A percentile compares a stretch with the other conserved stretches of the same genome.
phyloP scores from a whole-genome alignment of 2,113 vertebrate genomes.

The Apus apus region DNA sequence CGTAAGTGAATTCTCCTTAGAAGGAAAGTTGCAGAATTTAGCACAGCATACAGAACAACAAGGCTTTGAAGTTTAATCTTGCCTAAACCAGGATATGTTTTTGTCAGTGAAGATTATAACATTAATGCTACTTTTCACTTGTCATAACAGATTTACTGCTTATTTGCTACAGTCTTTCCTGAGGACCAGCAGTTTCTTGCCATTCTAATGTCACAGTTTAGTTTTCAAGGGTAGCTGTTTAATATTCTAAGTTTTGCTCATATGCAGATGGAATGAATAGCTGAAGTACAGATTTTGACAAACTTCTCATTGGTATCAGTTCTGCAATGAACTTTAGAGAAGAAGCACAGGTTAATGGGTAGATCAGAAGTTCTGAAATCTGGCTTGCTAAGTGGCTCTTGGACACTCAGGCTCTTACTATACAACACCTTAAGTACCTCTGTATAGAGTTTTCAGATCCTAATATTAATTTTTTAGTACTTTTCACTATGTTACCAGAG shows the following conservation, averaged over 20 bases:
- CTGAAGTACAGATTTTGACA: background rate
- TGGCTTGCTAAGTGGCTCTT: background rate
- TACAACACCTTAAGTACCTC: background rate
- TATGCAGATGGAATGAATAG: background rate
- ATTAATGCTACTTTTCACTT: slow-evolving; percentile 24
- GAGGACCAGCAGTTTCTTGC: background rate
- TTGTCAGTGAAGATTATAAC: slow-evolving; percentile 24
- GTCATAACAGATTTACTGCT: slow-evolving; percentile 24
- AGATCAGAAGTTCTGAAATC: background rate
- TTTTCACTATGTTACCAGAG: background rate
- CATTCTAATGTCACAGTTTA: background rate
- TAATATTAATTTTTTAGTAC: background rate
- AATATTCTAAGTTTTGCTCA: background rate
- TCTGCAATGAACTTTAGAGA: background rate
- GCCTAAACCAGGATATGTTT: background rate
- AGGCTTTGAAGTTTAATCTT: slow-evolving; percentile 8
- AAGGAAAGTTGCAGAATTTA: background rate
- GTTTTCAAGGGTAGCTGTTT: background rate
- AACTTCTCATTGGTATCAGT: background rate
- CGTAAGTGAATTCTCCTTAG: background rate
- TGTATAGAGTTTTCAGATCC: background rate
- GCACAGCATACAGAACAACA: background rate
- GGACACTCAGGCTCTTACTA: background rate
- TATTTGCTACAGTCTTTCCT: background rate
- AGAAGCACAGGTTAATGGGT: background rate